These are phyloP conservation scores for Craterocephalus amniculus DNA, from an alignment of 2,797 vertebrate species.

Conservation along the genomic window DNA sequence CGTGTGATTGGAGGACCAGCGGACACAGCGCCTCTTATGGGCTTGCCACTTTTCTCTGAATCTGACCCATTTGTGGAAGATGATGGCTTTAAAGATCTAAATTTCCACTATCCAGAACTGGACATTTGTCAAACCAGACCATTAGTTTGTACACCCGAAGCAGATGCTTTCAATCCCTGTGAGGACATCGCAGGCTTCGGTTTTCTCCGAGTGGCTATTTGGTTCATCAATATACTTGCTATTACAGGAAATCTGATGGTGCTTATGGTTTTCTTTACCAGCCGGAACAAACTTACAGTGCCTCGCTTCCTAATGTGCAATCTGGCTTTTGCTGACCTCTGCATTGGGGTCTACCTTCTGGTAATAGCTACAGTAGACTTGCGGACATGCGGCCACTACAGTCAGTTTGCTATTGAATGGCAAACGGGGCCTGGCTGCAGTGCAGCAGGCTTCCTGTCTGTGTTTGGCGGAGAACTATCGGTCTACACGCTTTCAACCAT, in stretches of 20 bases:
- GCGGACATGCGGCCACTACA: constrained; percentile 86
- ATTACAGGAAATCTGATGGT: constrained; percentile 86
- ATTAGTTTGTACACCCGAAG: constrained; percentile 84
- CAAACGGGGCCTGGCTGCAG: constrained; percentile 88
- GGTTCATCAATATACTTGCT: constrained; percentile 89
- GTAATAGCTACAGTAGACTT: constrained; percentile 88
- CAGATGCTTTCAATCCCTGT: constrained; percentile 90
- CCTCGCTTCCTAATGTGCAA: constrained; percentile 93
- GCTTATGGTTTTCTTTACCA: constrained; percentile 84
- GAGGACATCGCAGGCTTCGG: constrained; percentile 89
- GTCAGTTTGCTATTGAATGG: constrained; percentile 91
- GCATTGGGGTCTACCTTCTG: constrained; percentile 89
- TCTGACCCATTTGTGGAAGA: constrained; percentile 24
- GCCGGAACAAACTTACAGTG: constrained; percentile 86
- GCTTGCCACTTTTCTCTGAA: constrained; percentile 26
- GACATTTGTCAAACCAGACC: constrained; percentile 61
- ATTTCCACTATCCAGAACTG: constrained; percentile 72
- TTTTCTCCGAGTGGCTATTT: constrained; percentile 89
- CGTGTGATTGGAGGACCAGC: constrained; percentile 25
- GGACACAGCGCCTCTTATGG: constrained; percentile 15
- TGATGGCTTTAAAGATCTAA: constrained; percentile 49
- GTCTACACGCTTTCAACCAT: constrained; percentile 89
- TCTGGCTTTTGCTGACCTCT: constrained; percentile 90
- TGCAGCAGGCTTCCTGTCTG: constrained; percentile 87
- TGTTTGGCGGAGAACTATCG: constrained; percentile 90